phyloP scores from a whole-genome alignment of 2,888 invertebrate genomes.

The Apodemia duryi region DNA sequence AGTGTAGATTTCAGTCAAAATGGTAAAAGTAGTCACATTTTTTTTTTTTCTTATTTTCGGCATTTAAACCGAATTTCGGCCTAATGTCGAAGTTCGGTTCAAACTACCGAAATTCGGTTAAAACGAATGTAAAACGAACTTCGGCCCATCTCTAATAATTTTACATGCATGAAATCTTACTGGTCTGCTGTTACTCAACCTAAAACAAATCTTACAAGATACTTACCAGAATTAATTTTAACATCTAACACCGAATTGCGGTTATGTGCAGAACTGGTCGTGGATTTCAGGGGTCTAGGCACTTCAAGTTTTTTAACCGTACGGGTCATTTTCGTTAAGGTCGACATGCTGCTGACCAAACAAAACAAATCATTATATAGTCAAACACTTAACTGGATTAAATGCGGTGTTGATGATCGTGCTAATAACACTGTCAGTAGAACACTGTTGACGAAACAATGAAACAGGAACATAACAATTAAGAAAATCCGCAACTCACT shows the following conservation, averaged over 20 bases:
- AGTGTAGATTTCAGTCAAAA: too few relatives aligned
- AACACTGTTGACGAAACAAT: conserved; percentile 54
- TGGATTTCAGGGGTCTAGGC: conserved; percentile 84
- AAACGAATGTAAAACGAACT: too few relatives aligned
- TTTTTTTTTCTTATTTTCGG: too few relatives aligned
- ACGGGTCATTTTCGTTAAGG: conserved; percentile 82
- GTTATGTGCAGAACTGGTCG: conserved; percentile 77
- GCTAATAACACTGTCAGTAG: conserved; percentile 52
- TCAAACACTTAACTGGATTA: conserved; percentile 31
- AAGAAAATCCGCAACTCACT: conserved; percentile 61
- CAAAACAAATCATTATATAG: conserved; percentile 32
- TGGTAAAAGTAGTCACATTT: too few relatives aligned
- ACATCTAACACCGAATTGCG: conserved; percentile 73
- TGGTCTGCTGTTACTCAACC: not conserved
- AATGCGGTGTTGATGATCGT: conserved; percentile 51
- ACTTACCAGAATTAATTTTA: conserved; percentile 76
- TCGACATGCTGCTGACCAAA: conserved; percentile 73
- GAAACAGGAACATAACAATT: conserved; percentile 47
- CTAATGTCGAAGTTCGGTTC: too few relatives aligned
- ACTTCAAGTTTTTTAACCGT: conserved; percentile 87
- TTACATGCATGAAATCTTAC: conserved; percentile 3
- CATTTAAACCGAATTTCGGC: too few relatives aligned
- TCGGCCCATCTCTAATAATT: too few relatives aligned
- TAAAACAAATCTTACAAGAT: conserved; percentile 30
- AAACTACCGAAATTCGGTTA: too few relatives aligned